Base-by-base conservation (phyloP, 2,888 invertebrate genomes). In the Dryobota labecula region DNA sequence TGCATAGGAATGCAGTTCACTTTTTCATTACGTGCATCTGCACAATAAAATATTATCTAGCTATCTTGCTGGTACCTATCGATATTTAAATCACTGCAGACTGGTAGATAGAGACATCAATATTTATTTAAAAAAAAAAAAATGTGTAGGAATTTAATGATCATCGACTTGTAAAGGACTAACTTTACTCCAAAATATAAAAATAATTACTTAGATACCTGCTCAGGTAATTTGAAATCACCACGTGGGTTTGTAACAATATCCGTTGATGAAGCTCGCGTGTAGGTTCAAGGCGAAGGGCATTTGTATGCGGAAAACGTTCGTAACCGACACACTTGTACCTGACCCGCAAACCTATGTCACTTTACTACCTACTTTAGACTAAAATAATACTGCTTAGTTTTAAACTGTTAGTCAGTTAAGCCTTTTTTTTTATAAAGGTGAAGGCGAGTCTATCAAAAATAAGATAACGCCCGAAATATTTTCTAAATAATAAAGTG, bases 301-400 rank as follows among this genome's bases (percentile, higher is more conserved):
- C 88, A 94, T 95, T 94, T 90, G 90, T 94, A 94, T 95, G 94
- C 94, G 90, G 90, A 90, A 90, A 89, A 88, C 82, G 77, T 77
- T 64, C 73, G 80, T 83, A 65, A 85, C 89, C 89, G 88, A 88
- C 91, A 87, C 85, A 62, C 81, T 58, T 76, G 85, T 89, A 91
- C 91, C 91, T 91, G 92, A 90, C 89, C 83, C 73, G 90, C 87
- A 88, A 88, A 84, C 85, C 83, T 88, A 89, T 86, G 86, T 82
- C 76, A 88, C 85, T 85, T 87, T 82, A 85, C 79, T 80, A 60
- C 45, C 79, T 80, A 60, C 45, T 67, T 38, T 33, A 68, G 20
- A 69, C 53, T 51, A 73, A 49, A 68, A 24, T n/a, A n/a, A 11
- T 45, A 57, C 49, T 71, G 20, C 24, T 68, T 53, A 47, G 33